Percentiles rank a stretch among this genome's conserved stretches.
Conservation (phyloP, 2,797 vertebrate genomes). For the Gymnothorax reevesii region DNA sequence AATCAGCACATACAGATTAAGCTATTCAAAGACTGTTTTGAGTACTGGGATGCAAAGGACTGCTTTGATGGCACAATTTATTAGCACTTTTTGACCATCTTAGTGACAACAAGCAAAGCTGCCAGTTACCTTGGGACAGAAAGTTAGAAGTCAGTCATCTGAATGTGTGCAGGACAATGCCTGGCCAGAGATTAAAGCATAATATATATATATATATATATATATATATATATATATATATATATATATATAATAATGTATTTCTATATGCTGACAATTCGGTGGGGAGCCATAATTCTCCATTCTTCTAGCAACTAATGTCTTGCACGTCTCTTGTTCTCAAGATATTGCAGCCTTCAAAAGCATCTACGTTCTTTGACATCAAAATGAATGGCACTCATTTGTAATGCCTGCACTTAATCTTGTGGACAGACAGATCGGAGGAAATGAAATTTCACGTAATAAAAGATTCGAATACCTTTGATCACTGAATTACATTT, state of each 20-base stretch:
- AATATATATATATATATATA: too few species aligned
- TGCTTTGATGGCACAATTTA: background rate
- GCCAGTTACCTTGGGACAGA: background rate
- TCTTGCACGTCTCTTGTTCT: conserved; percentile 30
- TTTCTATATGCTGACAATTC: conserved; percentile 25
- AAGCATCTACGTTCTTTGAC: conserved; percentile 45
- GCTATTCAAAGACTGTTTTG: background rate
- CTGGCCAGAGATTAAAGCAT: conserved; percentile 26
- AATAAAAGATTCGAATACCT: conserved; percentile 46
- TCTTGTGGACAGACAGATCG: conserved; percentile 51
- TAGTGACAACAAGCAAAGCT: background rate
- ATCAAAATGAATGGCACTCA: conserved; percentile 52
- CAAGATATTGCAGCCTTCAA: conserved; percentile 45
- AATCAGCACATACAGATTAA: too few species aligned
- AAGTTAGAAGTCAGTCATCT: background rate
- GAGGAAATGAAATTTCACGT: conserved; percentile 57
- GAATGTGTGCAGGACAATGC: background rate
- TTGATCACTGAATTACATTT: conserved; percentile 50
- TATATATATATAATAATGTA: background rate
- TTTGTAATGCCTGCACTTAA: conserved; percentile 52
- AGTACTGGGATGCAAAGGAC: background rate
- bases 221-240: too few species aligned
- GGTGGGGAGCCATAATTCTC: conserved; percentile 27
- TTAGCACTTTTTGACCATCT: background rate
- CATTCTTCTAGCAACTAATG: conserved; percentile 40